Percentiles rank a stretch among this genome's conserved stretches.
Conservation (phyloP, 2,888 invertebrate species). For the Diaperis boleti region DNA sequence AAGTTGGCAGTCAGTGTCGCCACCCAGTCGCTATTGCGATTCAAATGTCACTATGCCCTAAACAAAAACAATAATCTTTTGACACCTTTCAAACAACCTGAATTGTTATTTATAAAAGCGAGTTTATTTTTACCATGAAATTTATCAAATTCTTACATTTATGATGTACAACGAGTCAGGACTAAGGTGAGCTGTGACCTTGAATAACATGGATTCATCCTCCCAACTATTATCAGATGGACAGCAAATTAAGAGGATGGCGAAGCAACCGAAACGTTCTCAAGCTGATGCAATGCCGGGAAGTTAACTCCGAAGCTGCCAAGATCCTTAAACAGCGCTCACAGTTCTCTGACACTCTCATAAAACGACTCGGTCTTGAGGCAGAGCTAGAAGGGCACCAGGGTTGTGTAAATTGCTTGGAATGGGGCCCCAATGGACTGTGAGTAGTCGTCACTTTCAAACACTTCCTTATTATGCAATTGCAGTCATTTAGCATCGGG, state of each 20-base stretch:
- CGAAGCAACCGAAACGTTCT: constrained; percentile 52
- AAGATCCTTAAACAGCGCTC: constrained; percentile 55
- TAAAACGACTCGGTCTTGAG: constrained; percentile 85
- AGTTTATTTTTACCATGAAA: constrained; percentile 7
- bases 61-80: constrained; percentile 30
- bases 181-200: constrained; percentile 22
- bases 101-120: background rate
- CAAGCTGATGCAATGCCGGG: constrained; percentile 55
- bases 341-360: constrained; percentile 76
- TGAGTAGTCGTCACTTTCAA: constrained; percentile 68
- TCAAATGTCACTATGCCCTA: constrained; percentile 10
- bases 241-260: constrained; percentile 52
- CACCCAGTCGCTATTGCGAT: background rate
- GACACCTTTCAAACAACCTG: constrained; percentile 22
- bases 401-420: constrained; percentile 98
- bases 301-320: constrained; percentile 51
- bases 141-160: constrained; percentile 3
- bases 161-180: constrained; percentile 10
- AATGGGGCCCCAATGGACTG: constrained; percentile 90
- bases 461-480: constrained; percentile 45
- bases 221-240: constrained; percentile 62
- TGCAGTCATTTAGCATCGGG: constrained; percentile 90
- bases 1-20: background rate
- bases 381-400: constrained; percentile 88
- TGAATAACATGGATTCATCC: constrained; percentile 1